These are phyloP conservation scores for Pandemis cinnamomeana DNA, from an alignment of 2,888 invertebrate species.

Conservation along the genomic window DNA sequence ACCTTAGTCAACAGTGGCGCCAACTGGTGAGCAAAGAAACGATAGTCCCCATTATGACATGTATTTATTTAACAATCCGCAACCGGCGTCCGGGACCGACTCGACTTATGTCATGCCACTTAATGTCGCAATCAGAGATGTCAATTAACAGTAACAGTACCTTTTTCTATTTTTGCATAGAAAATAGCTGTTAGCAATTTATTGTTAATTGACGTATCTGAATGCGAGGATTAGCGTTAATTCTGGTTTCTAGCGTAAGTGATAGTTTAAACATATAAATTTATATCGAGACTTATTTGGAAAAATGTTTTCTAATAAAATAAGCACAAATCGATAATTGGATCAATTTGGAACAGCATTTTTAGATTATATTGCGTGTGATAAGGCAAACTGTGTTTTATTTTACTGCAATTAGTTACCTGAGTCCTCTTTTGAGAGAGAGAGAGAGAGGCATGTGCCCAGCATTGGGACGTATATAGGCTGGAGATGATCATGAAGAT, in stretches of 20 bases:
- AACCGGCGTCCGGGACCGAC: too few relatives aligned
- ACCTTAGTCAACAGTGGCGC: too few relatives aligned
- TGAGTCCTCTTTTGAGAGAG: too few relatives aligned
- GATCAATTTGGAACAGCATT: not conserved
- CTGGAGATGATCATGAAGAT: too few relatives aligned
- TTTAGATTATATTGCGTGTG: slow-evolving; percentile 1
- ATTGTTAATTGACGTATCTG: not conserved
- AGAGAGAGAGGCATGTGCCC: too few relatives aligned
- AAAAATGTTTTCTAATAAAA: not conserved
- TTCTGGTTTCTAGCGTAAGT: not conserved
- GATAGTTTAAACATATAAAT: not conserved
- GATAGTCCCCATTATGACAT: too few relatives aligned
- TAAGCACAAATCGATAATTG: slow-evolving; percentile 1
- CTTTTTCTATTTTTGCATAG: too few relatives aligned
- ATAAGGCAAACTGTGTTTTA: not conserved
- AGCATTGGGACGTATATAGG: too few relatives aligned
- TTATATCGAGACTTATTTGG: not conserved
- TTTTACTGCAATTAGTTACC: not conserved
- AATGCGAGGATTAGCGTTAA: not conserved
- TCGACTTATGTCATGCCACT: not conserved
- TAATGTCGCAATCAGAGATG: not conserved
- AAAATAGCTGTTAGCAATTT: too few relatives aligned
- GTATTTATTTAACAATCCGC: too few relatives aligned
- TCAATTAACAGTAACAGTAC: not conserved
- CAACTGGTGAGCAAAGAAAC: too few relatives aligned